Base-by-base conservation (phyloP, 2,113 vertebrate species). In the Ondatra zibethicus region DNA sequence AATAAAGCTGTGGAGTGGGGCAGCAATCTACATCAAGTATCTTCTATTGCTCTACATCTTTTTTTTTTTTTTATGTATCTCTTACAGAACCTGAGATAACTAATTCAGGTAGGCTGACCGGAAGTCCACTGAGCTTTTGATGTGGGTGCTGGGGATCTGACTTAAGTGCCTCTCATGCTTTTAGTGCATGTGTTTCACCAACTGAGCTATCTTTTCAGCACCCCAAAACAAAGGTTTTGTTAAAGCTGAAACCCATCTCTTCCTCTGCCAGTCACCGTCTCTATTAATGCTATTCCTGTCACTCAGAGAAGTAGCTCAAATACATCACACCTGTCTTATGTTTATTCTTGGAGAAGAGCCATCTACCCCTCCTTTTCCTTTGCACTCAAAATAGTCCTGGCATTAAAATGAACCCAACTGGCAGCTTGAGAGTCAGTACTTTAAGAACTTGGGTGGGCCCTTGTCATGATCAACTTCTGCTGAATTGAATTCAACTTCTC, bases 341-440 rank as follows among this genome's bases (percentile, higher is more conserved):
- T 5, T 78, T 27, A 21, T 0, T 8, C 68, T 17, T 29, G 13
- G n/a, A 73, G 29, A 47, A 52, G 16, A 58, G 7, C 25, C 45
- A n/a, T 65, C 39, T 4, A 31, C 12, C 14, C 1, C 4, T 7
- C 8, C 6, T 17, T 14, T 3, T 2, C 0, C 5, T 16, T 29
- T 52, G 66, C 13, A n/a, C 29, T 61, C 23, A 52, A 33, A 25
- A 12, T 45, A 36, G 23, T 5, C 11, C 17, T 61, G n/a, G 5
- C 27, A 7, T 11, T 5, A 70, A 9, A 42, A 12, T 23, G 23
- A 11, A 52, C 8, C 42, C 27, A 72, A 39, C 16, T 29, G 25
- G n/a, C 12, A 42, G 39, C 70, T 87, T 47, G 4, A 10, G 2
- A 10, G 36, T 42, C 58, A 66, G 31, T 42, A 21, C 13, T 68